Base-by-base conservation (phyloP, 2,888 invertebrate species). In the Hemicrepidius hirtus region DNA sequence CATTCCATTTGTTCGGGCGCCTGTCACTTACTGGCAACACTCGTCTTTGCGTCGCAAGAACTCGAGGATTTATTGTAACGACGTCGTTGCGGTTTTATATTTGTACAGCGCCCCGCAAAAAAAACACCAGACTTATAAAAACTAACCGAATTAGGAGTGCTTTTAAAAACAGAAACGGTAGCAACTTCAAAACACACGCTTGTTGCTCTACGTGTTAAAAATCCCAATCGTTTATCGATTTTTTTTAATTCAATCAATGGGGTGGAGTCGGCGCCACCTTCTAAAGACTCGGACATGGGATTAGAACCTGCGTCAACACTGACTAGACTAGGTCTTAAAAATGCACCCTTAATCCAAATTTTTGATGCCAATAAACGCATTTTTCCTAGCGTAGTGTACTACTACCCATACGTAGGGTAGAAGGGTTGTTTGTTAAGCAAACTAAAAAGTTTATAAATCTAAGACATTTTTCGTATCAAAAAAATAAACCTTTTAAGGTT, bases 11-110 rank as follows among this genome's bases (percentile, higher is more conserved):
- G 75, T 73, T 76, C 75, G 60, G 68, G 65, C 46, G 68, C 62
- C 75, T 75, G 75, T 75, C 73, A 75, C 75, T 75, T 73, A 71
- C 71, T 73, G 66, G 75, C 73, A 75, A 73, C 75, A 75, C 75
- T 75, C 73, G 75, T 68, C 70, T 75, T 63, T 65, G 70, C 73
- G 65, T 71, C 65, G 66, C 71, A 75, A 73, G 71, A 75, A 73
- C 64, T 68, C 62, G 60, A 71, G 73, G 75, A 75, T 75, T 75
- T 75, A 73, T 73, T 73, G 68, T 75, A 68, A 73, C 46, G 75
- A 50, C 63, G 68, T 59, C 62, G 73, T 73, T 68, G 75, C 62
- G 68, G 75, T 73, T 75, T 75, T 75, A 69, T 69, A 68, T 72
- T 63, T 71, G 66, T 66, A 66, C 49, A 71, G 64, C 18, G 16